A percentile compares a stretch with the other conserved stretches of the same genome.
Evolutionary conservation across 2,888 invertebrate genomes (phyloP).

Genomic region (Drosophila prostipennis): DNA sequence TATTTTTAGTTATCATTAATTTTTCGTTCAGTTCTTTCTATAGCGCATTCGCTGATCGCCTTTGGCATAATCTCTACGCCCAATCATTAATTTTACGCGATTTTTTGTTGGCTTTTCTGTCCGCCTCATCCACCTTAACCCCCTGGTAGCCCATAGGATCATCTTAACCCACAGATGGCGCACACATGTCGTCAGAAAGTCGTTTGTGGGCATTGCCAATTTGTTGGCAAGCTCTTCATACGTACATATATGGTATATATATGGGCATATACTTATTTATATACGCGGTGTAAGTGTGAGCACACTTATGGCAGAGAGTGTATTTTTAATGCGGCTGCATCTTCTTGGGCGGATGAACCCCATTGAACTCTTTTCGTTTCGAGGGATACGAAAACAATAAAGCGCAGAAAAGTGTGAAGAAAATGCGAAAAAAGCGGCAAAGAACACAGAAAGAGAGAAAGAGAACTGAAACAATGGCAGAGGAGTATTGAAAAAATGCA

Average conservation of each 20-base stretch:
- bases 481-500: constrained; percentile 58
- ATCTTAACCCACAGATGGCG: constrained; percentile 60
- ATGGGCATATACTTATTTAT: constrained; percentile 23
- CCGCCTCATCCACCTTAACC: constrained; percentile 1
- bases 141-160: constrained; percentile 7
- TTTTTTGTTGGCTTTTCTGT: constrained; percentile 26
- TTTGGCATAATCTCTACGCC: constrained; percentile 17
- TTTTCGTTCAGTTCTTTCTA: neutral
- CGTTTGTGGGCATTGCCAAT: constrained; percentile 56
- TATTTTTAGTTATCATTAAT: too few relatives aligned
- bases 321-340: constrained; percentile 58
- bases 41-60: constrained; percentile 7
- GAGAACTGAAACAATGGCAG: constrained; percentile 45
- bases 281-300: constrained; percentile 8
- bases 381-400: constrained; percentile 39
- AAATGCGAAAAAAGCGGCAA: constrained; percentile 51
- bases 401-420: constrained; percentile 54
- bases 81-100: constrained; percentile 37
- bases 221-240: constrained; percentile 48
- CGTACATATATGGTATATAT: constrained; percentile 28
- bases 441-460: constrained; percentile 31
- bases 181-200: constrained; percentile 61
- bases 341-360: constrained; percentile 55
- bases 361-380: constrained; percentile 57
- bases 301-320: constrained; percentile 43